Evolutionary conservation across 2,797 vertebrate species (phyloP).

Genomic region (Phoeniculus purpureus): DNA sequence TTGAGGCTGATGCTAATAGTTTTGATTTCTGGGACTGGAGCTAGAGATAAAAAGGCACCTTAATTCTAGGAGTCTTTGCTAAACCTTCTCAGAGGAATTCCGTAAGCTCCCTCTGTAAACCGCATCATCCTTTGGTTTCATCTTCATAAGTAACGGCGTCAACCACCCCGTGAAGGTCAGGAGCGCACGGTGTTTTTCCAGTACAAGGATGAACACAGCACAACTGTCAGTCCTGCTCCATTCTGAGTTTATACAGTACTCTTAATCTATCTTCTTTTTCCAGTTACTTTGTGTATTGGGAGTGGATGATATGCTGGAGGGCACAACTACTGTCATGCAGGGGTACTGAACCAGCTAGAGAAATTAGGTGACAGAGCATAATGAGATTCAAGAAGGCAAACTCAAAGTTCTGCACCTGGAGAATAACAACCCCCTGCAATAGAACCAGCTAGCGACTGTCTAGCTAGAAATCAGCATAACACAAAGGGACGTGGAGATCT

Average conservation of each 20-base stretch:
- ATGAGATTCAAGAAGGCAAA: not conserved
- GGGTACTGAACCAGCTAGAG: not conserved
- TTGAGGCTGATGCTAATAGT: slow-evolving; percentile 28
- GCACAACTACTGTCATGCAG: not conserved
- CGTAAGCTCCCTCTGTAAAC: not conserved
- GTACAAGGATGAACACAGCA: not conserved
- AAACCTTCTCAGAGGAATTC: slow-evolving; percentile 35
- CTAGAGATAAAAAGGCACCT: slow-evolving; percentile 12
- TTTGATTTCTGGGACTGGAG: slow-evolving; percentile 23
- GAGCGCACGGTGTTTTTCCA: not conserved
- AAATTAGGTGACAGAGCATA: not conserved
- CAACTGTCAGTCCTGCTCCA: not conserved
- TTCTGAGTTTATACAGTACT: not conserved
- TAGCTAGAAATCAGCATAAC: not conserved
- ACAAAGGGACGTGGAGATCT: not conserved
- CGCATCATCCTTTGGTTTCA: not conserved
- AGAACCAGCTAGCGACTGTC: not conserved
- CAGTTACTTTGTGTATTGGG: not conserved
- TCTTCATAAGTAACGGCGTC: not conserved
- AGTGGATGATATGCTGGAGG: not conserved
- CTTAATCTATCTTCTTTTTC: not conserved
- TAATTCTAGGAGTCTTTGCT: not conserved
- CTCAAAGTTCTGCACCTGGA: not conserved
- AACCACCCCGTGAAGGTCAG: not conserved
- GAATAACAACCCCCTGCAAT: not conserved